Percentiles rank a stretch among this genome's conserved stretches.
phyloP scores from a whole-genome alignment of 2,888 invertebrate genomes.

The Polia nebulosa region DNA sequence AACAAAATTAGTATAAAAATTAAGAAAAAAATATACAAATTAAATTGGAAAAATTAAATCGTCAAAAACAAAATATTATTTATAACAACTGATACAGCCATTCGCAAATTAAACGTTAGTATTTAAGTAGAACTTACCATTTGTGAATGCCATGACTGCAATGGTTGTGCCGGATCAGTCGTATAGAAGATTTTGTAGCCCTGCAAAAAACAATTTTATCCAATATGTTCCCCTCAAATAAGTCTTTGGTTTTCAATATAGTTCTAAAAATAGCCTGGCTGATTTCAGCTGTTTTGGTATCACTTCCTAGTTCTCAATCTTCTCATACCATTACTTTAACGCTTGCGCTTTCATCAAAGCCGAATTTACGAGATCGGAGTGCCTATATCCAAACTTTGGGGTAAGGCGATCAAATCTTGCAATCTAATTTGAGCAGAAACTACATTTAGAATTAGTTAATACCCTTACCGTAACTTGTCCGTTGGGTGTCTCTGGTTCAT shows the following conservation, averaged over 20 bases:
- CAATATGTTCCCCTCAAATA: not conserved
- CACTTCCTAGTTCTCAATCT: conserved; percentile 1
- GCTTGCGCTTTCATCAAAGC: conserved; percentile 49
- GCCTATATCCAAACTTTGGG: conserved; percentile 47
- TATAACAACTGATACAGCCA: too few relatives aligned
- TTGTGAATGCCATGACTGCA: conserved; percentile 98
- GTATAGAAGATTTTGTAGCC: conserved; percentile 99
- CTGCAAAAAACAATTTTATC: conserved; percentile 85
- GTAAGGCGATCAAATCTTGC: conserved; percentile 61
- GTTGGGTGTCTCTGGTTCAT: conserved; percentile 99
- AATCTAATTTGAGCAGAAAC: conserved; percentile 59
- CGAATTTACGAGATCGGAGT: conserved; percentile 39
- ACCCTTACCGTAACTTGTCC: conserved; percentile 97
- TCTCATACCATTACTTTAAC: conserved; percentile 18
- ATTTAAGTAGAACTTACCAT: conserved; percentile 90
- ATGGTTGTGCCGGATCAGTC: conserved; percentile 95
- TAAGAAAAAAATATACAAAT: too few relatives aligned
- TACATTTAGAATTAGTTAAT: conserved; percentile 54
- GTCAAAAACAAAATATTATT: too few relatives aligned
- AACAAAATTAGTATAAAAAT: too few relatives aligned
- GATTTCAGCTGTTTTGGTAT: not conserved
- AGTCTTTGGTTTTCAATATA: not conserved
- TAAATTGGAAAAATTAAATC: too few relatives aligned
- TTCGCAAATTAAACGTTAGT: not conserved
- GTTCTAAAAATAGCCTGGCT: not conserved